Evolutionary conservation across 2,113 vertebrate species (phyloP).

Genomic region (Setophaga coronata): DNA sequence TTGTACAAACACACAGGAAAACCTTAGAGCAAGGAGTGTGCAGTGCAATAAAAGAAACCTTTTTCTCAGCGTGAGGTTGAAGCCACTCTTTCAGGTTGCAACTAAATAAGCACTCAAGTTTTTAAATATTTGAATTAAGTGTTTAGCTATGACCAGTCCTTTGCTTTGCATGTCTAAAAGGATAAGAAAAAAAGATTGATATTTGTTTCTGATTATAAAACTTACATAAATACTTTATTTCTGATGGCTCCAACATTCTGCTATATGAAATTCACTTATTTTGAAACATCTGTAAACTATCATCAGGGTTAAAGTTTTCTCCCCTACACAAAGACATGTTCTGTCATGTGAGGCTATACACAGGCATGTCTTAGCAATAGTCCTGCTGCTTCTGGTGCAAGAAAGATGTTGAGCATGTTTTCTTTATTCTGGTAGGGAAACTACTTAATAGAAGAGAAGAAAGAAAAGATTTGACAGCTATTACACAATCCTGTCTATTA

Average conservation of each 20-base stretch:
- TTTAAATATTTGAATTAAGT: neutral
- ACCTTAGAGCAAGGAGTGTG: neutral
- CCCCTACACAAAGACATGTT: fast-evolving
- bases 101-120: neutral
- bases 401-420: neutral
- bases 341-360: neutral
- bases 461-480: neutral
- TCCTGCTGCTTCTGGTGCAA: neutral
- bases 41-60: neutral
- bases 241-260: neutral
- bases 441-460: neutral
- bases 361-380: neutral
- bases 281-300: neutral
- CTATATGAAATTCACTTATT: neutral
- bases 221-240: neutral
- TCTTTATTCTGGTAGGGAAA: neutral
- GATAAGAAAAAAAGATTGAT: neutral
- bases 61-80: neutral
- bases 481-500: neutral
- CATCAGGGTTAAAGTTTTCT: neutral
- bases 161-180: neutral
- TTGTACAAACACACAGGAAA: neutral
- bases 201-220: neutral
- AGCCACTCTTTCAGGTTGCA: neutral
- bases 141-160: neutral